These are phyloP conservation scores for Meleagris gallopavo DNA, from an alignment of 2,113 vertebrate genomes.

Conservation along the genomic window DNA sequence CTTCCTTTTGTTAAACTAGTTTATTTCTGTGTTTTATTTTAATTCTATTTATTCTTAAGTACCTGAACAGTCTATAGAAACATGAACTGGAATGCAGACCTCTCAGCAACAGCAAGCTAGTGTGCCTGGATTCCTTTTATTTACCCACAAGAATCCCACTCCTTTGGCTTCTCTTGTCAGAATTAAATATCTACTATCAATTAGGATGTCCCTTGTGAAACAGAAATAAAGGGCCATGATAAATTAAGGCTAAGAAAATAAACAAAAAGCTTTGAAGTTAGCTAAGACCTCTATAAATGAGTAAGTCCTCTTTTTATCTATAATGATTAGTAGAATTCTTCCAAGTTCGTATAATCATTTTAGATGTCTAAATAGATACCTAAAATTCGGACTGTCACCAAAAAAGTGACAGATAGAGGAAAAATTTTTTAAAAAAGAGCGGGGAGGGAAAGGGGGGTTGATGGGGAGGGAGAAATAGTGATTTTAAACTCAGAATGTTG, in stretches of 20 bases:
- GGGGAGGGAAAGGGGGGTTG: no score
- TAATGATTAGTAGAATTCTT: background rate
- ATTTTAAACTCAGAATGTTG: background rate
- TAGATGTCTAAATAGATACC: background rate
- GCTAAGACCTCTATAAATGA: background rate
- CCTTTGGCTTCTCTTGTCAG: background rate
- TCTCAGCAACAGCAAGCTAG: background rate
- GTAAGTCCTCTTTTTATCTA: background rate
- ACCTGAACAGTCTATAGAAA: background rate
- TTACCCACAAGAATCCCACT: background rate
- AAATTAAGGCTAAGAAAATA: background rate
- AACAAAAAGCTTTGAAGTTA: background rate
- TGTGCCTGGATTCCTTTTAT: background rate
- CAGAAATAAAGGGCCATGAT: background rate
- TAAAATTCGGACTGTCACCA: background rate
- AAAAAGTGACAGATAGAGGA: background rate
- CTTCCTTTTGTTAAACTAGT: background rate
- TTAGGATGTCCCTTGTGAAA: background rate
- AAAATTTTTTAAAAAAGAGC: no score
- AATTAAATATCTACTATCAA: background rate
- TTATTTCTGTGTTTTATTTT: background rate
- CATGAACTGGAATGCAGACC: background rate
- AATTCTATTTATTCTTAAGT: background rate
- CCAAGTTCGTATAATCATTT: background rate
- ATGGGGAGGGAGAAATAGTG: rapidly evolving